Base-by-base conservation (phyloP, 2,797 vertebrate species). In the Syngnathus acus region DNA sequence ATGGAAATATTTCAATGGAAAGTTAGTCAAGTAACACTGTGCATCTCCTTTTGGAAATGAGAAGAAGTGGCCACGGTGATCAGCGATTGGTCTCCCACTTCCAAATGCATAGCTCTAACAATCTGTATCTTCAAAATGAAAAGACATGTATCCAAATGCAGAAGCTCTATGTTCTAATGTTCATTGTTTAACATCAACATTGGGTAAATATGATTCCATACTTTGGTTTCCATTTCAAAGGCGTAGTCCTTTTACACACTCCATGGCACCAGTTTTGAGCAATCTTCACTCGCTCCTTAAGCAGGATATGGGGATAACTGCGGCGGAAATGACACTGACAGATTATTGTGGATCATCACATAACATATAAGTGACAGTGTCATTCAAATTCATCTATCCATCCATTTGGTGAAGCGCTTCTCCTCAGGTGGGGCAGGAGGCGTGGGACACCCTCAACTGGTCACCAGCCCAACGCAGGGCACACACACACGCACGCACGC, bases 201-300 rank as follows among this genome's bases (percentile, higher is more conserved):
- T 21, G 26, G 23, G 23, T n/a, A 17, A 59, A 40, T 40, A 60
- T 9, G 9, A n/a, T 21, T 66, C 92, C 94, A 91, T 85, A 93
- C 96, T 96, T 97, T 82, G 90, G 89, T 83, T 92, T 97, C 97
- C 97, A 99, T 89, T 91, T 96, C 67, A 98, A 89, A 77, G 93
- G 80, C 11, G 82, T 71, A 16, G 90, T 82, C 47, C 86, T 91
- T 61, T 74, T 92, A 85, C 94, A 97, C 66, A 88, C 77, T 5
- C 96, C 97, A 0, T 86, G 72, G 67, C 63, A 88, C 97, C 97
- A 99, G 87, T 98, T 97, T 70, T 91, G 94, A 74, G 96, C 95
- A 0, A 92, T 72, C 74, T 90, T 96, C 78, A 98, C 95, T 72
- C 96, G 89, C 62, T 97, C 93, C 83, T 97, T 99, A 75, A 99